A percentile compares a stretch with the other conserved stretches of the same genome.
Conservation (phyloP, 2,888 invertebrate genomes). For the Proisotoma minuta region DNA sequence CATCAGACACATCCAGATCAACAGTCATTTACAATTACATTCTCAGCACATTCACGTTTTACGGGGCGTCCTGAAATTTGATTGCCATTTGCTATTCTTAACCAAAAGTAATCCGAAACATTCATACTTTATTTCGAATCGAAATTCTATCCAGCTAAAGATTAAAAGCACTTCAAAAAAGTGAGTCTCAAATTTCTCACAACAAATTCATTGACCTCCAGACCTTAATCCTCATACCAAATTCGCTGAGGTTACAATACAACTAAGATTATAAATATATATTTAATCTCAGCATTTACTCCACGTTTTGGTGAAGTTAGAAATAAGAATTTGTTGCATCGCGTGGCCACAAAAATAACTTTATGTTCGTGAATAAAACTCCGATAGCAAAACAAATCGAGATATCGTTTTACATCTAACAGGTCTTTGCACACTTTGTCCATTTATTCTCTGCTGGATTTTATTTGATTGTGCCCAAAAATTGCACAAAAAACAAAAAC, state of each 20-base stretch:
- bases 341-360: background rate
- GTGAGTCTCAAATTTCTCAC: too few species aligned
- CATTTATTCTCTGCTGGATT: background rate
- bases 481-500: conserved; percentile 1
- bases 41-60: too few species aligned
- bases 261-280: background rate
- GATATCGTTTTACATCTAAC: background rate
- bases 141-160: too few species aligned
- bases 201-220: background rate
- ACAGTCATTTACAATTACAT: too few species aligned
- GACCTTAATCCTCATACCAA: background rate
- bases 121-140: too few species aligned
- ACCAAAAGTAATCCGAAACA: too few species aligned
- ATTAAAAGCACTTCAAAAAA: too few species aligned
- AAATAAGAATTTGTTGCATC: background rate
- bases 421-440: background rate
- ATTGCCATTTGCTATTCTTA: too few species aligned
- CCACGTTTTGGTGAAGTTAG: conserved; percentile 1
- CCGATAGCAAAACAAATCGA: conserved; percentile 2
- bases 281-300: too few species aligned
- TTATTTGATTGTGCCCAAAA: background rate
- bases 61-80: too few species aligned
- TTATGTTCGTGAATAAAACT: background rate
- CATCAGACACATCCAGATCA: too few species aligned
- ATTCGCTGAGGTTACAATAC: background rate